Base-by-base conservation (phyloP, 1,140 invertebrate species). In the Drosophila parabipectinata region DNA sequence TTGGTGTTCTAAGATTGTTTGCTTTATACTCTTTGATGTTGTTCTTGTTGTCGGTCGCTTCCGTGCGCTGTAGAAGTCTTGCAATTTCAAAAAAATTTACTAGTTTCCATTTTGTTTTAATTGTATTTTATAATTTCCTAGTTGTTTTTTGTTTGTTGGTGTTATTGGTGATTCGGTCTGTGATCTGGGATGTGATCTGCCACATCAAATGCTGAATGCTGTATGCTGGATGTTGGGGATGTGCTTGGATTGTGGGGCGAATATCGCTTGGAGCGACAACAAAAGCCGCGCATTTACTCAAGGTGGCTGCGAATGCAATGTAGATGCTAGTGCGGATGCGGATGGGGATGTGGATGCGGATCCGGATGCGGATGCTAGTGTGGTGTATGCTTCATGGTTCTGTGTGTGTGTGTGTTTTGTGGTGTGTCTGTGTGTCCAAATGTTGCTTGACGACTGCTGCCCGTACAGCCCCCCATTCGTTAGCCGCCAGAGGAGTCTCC, bases 61-160 rank as follows among this genome's bases (percentile, higher is more conserved):
- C 72, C 68, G 68, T 72, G 69, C 68, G 57, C 67, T 85, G 72
- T 76, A 74, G 68, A 79, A 73, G 73, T 77, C 69, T 78, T 81
- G 79, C 61, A 77, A 77, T 82, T 82, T 78, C 74, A 77, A 77
- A 67, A 37, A 68, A 79, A 72, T 85, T 84, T 77, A 75, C 81
- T 85, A 85, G 82, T 87, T 87, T 82, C 79, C 75, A 45, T 76
- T 61, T 61, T 57, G 24, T 45, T 87, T 73, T 88, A 68, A 66
- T 82, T 68, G 56, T 84, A 79, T 79, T 77, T 78, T 79, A 88
- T 88, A 88, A 89, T 88, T 88, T 88, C 79, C 83, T 88, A 88
- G 84, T 87, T 83, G 76, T 77, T 47, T 18, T 47, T 47, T 74
- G 41, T 44, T 44, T 44, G 41, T 81, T 79, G 62, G 60, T 77